Evolutionary conservation across 2,113 vertebrate genomes (phyloP).

Genomic region (Gymnobelideus leadbeateri): DNA sequence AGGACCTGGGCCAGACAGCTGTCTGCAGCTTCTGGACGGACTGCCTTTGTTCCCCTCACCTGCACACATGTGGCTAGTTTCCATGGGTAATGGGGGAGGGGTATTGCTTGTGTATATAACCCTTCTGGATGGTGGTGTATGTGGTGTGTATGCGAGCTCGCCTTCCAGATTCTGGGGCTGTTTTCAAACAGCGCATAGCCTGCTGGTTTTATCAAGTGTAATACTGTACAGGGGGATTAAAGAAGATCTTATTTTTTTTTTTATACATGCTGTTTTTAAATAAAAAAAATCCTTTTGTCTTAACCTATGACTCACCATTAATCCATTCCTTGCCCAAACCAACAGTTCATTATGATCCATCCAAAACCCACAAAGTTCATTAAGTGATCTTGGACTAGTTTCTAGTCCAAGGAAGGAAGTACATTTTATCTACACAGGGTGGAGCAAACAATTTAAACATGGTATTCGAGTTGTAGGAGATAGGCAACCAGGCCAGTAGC

Average conservation of each 20-base stretch:
- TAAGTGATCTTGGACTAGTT: not conserved
- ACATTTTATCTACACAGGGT: not conserved
- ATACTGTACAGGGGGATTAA: conserved; percentile 88
- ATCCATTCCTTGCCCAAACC: not conserved
- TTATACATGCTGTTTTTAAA: conserved; percentile 88
- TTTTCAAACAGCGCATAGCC: conserved; percentile 80
- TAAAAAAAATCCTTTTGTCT: conserved; percentile 84
- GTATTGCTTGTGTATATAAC: conserved; percentile 66
- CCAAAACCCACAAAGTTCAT: not conserved
- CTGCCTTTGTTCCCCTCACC: conserved; percentile 33
- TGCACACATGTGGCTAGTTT: conserved; percentile 57
- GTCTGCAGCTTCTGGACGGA: conserved; percentile 57
- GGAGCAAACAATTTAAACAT: not conserved
- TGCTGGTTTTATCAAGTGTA: conserved; percentile 84
- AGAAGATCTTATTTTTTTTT: conserved; percentile 88
- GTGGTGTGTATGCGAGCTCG: conserved; percentile 66
- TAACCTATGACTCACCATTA: conserved; percentile 53
- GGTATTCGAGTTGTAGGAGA: not conserved
- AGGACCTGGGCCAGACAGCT: conserved; percentile 66
- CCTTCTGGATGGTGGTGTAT: conserved; percentile 62
- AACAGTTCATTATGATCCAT: not conserved
- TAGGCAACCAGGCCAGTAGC: not conserved
- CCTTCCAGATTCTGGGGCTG: conserved; percentile 78
- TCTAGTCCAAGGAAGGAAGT: not conserved
- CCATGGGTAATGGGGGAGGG: conserved; percentile 31